Percentiles rank a stretch among this genome's conserved stretches.
Conservation (phyloP, 2,888 invertebrate species). For the Desoria tigrina region DNA sequence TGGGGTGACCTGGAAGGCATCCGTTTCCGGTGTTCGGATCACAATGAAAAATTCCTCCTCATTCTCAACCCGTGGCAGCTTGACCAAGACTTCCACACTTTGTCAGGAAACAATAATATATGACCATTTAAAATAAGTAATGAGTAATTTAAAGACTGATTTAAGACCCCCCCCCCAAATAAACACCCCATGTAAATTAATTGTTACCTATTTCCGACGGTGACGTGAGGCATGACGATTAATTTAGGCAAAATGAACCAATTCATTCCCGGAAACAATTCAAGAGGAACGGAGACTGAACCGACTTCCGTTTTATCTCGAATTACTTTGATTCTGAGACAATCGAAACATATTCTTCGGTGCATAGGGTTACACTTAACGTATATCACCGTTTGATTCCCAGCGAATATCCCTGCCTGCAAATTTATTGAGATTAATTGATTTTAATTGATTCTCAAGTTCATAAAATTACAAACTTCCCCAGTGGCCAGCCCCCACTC, state of each 20-base stretch:
- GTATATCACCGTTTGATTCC: neutral
- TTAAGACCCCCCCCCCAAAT: too few relatives aligned
- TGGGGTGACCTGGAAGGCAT: neutral
- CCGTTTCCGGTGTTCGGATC: neutral
- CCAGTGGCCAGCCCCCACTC: too few relatives aligned
- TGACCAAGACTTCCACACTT: neutral
- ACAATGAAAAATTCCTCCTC: neutral
- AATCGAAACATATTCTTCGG: neutral
- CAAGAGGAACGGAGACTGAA: neutral
- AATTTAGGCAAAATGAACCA: conserved; percentile 3
- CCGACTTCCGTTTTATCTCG: neutral
- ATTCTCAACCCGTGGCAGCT: neutral
- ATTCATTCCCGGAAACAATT: neutral
- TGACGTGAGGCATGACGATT: neutral
- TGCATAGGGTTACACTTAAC: neutral
- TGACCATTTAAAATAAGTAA: neutral
- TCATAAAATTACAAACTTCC: too few relatives aligned
- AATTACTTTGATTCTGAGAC: neutral
- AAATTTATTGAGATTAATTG: too few relatives aligned
- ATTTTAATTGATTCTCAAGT: too few relatives aligned
- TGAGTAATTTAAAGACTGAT: too few relatives aligned
- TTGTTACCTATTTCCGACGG: neutral
- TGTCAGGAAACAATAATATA: neutral
- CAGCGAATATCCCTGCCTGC: neutral
- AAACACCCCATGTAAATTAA: too few relatives aligned